Evolutionary conservation across 2,888 invertebrate species (phyloP), one percentile per base, ranked within the genome.

Genomic region (Sarcophaga rosellei): DNA sequence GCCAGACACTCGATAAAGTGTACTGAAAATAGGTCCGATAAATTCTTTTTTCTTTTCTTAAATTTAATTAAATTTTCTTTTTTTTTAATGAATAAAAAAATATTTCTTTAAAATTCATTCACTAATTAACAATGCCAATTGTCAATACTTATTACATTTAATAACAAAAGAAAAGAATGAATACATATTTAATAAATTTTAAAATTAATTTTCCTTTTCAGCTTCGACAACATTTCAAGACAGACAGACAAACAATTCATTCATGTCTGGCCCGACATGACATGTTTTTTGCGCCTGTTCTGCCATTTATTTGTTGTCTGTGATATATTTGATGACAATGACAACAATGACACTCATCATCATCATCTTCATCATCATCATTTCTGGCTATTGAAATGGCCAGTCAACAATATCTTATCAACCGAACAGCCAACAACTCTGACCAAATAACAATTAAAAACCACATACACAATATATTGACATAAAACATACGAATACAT

Each of bases 371-470:
- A 44, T 66, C 66, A 23, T 21, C 12, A 21, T 25, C 65, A 73
- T 80, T 45, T 45, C 44, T 45, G 20, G 45, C 8, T 62, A 17
- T 75, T 69, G n/a, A 63, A 75, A 70, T 72, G 65, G 44, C 15
- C 77, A 53, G 25, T 65, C 65, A 47, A 57, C 17, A 59, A 82
- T 82, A 72, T 76, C 82, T 59, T 77, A 77, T 25, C 73, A 73
- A 61, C 59, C 72, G 21, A n/a, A 45, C 68, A 61, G 65, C 78
- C 79, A 85, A 17, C 53, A 53, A 35, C 2, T 53, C 53, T 53
- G 53, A 53, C 53, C 53, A 53, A 53, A 82, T 82, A 85, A 82
- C 82, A 86, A 82, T 86, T 82, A 83, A 83, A 82, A 86, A 61
- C 85, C 85, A 62, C 85, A 86, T 83, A 85, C 35, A 35, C 10